phyloP scores from a whole-genome alignment of 2,113 vertebrate genomes.

The Ageneiosus marmoratus region DNA sequence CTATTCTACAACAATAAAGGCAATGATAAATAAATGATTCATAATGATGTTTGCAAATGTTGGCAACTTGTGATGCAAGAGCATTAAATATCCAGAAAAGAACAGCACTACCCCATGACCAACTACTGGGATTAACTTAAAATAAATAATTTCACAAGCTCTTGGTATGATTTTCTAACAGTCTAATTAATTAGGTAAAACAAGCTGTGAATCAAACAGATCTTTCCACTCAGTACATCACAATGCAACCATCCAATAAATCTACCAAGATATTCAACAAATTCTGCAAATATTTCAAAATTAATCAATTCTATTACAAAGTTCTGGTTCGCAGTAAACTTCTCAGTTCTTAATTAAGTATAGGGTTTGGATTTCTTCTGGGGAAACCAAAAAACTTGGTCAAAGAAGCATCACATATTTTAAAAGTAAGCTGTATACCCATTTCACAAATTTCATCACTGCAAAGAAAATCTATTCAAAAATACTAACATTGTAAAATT shows the following conservation, averaged over 20 bases:
- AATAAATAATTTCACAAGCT: background rate
- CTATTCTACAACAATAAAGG: background rate
- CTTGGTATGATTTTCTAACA: background rate
- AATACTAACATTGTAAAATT: background rate
- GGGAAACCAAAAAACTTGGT: background rate
- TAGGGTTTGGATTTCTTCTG: too few relatives aligned
- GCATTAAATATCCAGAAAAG: background rate
- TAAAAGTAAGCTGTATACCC: background rate
- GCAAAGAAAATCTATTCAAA: background rate
- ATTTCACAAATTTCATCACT: background rate
- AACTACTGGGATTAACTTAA: background rate
- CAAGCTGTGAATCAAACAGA: background rate
- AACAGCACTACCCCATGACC: background rate
- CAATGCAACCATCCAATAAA: background rate
- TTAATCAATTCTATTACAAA: background rate
- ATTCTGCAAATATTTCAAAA: background rate
- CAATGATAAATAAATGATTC: background rate
- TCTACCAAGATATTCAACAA: background rate
- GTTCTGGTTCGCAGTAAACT: background rate
- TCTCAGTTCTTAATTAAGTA: background rate
- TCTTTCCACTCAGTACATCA: background rate
- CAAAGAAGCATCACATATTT: background rate
- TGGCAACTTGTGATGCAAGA: background rate
- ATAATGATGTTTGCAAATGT: background rate
- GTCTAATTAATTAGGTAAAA: background rate